Base-by-base conservation (phyloP, 2,797 vertebrate genomes). In the Pangasius larnaudii region DNA sequence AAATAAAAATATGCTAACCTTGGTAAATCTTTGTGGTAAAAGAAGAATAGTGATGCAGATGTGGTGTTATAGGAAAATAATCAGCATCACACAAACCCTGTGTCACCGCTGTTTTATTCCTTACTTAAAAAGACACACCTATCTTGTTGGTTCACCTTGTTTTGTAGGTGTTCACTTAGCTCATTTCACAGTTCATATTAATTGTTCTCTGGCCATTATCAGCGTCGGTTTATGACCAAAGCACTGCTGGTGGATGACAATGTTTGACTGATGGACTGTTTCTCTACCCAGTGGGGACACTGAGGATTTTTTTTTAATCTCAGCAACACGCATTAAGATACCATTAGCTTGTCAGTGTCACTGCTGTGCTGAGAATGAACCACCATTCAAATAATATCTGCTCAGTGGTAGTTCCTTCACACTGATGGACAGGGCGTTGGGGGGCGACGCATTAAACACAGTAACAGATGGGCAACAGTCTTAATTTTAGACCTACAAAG, bases 351-450 rank as follows among this genome's bases (percentile, higher is more conserved):
- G 58, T 81, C 58, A 18, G 79, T 46, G 58, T 81, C 79, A 81
- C 36, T 39, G 58, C 79, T 63, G 79, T 61, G 79, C 79, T 27
- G 79, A 81, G 58, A 81, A 61, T 61, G 24, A 81, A 27, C 79
- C 58, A 61, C 36, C 79, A 61, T 61, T 81, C 79, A n/a, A 61
- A 81, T 81, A 39, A 81, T 61, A 81, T 81, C 79, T 27, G 56
- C 79, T 61, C 58, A 63, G 79, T 19, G 79, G 79, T 27, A 19
- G 24, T 82, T 36, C 36, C 24, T 63, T 14, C 27, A 3, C 27
- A 0, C 11, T 30, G 59, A 82, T 63, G 7, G 58, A 65, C 59
- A 46, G 39, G 27, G 16, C 5, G 30, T 39, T 9, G 2, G 80
- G 39, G 8, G 18, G 51, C 5, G 33, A 14, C 11, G 9, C 19